Conservation (phyloP, 64 coral and sea anemone species). For the Acropora tenuis region DNA sequence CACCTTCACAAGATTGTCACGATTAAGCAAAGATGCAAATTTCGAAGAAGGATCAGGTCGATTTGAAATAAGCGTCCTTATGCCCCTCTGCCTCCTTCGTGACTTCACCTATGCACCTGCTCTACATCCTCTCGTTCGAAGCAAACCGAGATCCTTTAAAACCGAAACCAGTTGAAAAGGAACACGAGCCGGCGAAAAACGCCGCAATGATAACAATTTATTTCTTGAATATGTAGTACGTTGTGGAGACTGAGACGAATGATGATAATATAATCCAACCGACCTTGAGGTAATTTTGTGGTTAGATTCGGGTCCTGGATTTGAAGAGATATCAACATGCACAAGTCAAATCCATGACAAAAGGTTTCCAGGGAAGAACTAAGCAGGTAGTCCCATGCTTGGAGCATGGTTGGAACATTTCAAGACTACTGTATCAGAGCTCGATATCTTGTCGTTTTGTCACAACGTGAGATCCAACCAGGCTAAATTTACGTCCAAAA, state of each 20-base stretch:
- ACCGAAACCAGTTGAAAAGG: not conserved
- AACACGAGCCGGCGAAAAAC: not conserved
- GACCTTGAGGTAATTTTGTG: not conserved
- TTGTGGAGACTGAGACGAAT: conserved; percentile 2
- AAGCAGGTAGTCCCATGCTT: not conserved
- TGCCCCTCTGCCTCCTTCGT: not conserved
- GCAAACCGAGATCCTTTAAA: conserved; percentile 3
- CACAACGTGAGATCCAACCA: not conserved
- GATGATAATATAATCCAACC: not conserved
- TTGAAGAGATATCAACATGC: not conserved
- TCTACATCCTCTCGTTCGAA: not conserved
- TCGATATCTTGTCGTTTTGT: not conserved
- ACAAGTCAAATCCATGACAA: not conserved
- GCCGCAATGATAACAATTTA: conserved; percentile 4
- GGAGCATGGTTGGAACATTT: not conserved
- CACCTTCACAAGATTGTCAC: too few species aligned
- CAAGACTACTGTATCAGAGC: too few species aligned
- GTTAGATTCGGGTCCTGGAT: conserved; percentile 16
- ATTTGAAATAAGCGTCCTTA: not conserved
- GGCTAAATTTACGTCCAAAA: not conserved
- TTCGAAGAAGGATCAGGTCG: too few species aligned
- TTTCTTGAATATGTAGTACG: not conserved
- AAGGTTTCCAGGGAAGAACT: not conserved
- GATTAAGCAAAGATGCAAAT: too few species aligned
- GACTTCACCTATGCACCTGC: not conserved